Evolutionary conservation across 2,797 vertebrate genomes (phyloP).

Genomic region (Pipistrellus kuhlii): DNA sequence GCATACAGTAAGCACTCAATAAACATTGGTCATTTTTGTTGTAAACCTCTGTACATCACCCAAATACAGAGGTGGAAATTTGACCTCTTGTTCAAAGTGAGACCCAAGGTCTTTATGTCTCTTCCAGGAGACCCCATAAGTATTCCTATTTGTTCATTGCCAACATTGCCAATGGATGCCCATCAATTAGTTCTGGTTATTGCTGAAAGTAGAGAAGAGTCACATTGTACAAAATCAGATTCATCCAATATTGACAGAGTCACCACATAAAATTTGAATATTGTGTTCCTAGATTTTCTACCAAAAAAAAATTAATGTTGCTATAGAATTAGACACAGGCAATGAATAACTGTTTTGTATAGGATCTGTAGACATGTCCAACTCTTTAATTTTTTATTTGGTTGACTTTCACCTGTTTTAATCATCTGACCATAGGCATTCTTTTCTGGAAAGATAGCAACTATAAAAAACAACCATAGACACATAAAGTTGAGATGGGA

Average conservation of each 20-base stretch:
- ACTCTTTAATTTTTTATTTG: neutral
- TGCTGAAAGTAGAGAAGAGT: conserved; percentile 43
- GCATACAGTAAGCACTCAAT: neutral
- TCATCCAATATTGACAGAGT: neutral
- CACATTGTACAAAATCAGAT: conserved; percentile 40
- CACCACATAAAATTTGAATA: neutral
- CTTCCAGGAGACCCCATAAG: conserved; percentile 15
- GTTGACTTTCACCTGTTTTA: conserved; percentile 51
- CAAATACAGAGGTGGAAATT: neutral
- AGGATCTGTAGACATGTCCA: neutral
- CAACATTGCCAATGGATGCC: neutral
- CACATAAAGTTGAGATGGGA: neutral
- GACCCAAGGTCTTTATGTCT: neutral
- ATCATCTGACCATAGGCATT: neutral
- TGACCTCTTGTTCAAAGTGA: neutral
- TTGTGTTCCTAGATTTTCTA: conserved; percentile 6
- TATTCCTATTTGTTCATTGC: neutral
- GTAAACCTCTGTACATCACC: neutral
- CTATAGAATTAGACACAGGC: neutral
- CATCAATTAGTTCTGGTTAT: conserved; percentile 19
- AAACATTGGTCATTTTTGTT: neutral
- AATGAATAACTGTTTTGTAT: neutral
- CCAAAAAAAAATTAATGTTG: neutral
- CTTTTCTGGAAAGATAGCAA: conserved; percentile 48
- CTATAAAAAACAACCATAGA: conserved; percentile 6